Conservation (phyloP, 1,140 invertebrate genomes). For the Dolichoris vasculosae region DNA sequence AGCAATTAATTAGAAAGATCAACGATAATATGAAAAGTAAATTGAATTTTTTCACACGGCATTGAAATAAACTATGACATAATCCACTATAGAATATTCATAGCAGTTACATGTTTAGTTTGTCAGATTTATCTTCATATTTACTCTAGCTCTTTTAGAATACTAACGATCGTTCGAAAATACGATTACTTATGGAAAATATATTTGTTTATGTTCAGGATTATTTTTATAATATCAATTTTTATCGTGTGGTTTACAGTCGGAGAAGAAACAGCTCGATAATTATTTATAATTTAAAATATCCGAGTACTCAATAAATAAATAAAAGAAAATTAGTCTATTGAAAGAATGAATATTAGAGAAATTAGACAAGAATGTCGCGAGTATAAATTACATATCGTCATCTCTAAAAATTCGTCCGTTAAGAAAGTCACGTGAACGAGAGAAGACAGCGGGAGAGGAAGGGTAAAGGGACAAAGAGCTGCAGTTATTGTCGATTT, state of each 20-base stretch:
- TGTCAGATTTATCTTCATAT: not conserved
- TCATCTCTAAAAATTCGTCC: not conserved
- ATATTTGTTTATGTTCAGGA: no score
- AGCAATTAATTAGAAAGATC: not conserved
- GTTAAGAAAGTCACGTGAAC: not conserved
- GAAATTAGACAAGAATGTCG: not conserved
- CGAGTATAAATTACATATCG: not conserved
- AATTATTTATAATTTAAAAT: no score
- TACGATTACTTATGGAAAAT: no score
- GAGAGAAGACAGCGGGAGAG: not conserved
- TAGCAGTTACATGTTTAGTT: not conserved
- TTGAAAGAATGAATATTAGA: no score
- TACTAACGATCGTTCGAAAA: not conserved
- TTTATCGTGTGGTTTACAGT: no score
- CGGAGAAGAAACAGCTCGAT: no score
- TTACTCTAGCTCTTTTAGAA: not conserved
- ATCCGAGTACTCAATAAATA: no score
- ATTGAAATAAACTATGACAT: slow-evolving; percentile 2
- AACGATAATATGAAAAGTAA: not conserved
- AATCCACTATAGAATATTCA: not conserved
- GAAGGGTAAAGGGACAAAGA: slow-evolving; percentile 35
- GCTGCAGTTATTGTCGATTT: slow-evolving; percentile 31
- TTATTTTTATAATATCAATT: no score
- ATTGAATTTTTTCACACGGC: not conserved
- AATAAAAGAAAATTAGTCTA: no score